Evolutionary conservation across 2,797 vertebrate genomes (phyloP).

Genomic region (Chloroceryle inda): DNA sequence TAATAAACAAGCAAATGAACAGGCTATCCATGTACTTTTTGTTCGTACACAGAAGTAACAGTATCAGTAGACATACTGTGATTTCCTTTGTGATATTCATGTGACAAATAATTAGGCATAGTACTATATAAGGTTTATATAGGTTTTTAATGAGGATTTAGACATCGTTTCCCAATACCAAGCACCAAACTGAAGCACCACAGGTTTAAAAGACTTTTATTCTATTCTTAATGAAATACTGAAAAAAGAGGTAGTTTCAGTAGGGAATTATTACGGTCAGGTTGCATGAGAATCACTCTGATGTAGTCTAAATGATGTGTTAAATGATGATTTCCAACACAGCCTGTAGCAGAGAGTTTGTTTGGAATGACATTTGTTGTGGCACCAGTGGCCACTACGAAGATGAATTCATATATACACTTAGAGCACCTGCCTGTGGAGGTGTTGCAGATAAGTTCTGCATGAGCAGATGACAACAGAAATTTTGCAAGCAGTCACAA

Average conservation of each 20-base stretch:
- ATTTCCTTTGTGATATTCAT: background rate
- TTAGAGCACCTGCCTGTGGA: conserved; percentile 67
- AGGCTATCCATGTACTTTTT: background rate
- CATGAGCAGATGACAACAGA: conserved; percentile 70
- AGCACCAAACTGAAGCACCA: conserved; percentile 14
- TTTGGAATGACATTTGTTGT: conserved; percentile 70
- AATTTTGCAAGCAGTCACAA: background rate
- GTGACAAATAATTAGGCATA: background rate
- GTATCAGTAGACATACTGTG: background rate
- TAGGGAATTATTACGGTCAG: conserved; percentile 64
- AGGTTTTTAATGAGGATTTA: background rate
- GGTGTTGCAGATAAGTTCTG: conserved; percentile 65
- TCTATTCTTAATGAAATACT: conserved; percentile 43
- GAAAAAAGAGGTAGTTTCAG: conserved; percentile 64
- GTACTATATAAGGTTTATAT: background rate
- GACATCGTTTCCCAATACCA: background rate
- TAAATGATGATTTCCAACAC: conserved; percentile 77
- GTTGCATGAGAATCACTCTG: conserved; percentile 70
- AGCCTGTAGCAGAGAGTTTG: conserved; percentile 71
- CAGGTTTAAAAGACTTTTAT: conserved; percentile 23
- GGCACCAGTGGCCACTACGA: conserved; percentile 61
- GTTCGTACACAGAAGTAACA: background rate
- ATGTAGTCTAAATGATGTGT: conserved; percentile 75
- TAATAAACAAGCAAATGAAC: background rate
- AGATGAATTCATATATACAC: conserved; percentile 64